Conservation (phyloP, 2,113 vertebrate species). For the Chaenogobius annularis region DNA sequence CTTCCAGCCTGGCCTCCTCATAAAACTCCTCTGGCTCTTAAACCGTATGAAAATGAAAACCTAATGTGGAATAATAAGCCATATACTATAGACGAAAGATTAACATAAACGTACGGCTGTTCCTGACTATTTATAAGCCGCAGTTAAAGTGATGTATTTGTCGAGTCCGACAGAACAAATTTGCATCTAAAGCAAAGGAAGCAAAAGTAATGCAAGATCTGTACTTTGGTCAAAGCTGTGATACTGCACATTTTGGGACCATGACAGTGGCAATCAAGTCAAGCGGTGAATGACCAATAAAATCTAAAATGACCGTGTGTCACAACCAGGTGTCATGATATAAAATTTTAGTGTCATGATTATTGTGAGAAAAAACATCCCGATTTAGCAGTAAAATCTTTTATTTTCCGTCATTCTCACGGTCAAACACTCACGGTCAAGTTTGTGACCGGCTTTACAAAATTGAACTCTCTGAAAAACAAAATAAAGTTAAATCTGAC, state of each 20-base stretch:
- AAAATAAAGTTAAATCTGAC: too few relatives aligned
- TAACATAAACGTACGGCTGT: neutral
- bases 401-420: too few relatives aligned
- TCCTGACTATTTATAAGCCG: neutral
- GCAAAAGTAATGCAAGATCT: neutral
- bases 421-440: too few relatives aligned
- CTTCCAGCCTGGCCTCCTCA: neutral
- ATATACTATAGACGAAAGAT: neutral
- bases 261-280: neutral
- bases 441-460: too few relatives aligned
- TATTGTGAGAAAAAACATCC: too few relatives aligned
- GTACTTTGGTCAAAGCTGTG: neutral
- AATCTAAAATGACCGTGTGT: too few relatives aligned
- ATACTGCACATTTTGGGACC: neutral
- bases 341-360: too few relatives aligned
- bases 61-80: conserved; percentile 5
- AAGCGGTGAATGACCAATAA: too few relatives aligned
- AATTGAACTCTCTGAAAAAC: too few relatives aligned
- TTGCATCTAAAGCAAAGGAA: neutral
- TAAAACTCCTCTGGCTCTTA: neutral
- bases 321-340: too few relatives aligned
- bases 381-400: too few relatives aligned
- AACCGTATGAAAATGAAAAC: neutral
- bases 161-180: neutral
- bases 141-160: neutral